Evolutionary conservation across 2,113 vertebrate species (phyloP).

Genomic region (Varanus komodoensis): DNA sequence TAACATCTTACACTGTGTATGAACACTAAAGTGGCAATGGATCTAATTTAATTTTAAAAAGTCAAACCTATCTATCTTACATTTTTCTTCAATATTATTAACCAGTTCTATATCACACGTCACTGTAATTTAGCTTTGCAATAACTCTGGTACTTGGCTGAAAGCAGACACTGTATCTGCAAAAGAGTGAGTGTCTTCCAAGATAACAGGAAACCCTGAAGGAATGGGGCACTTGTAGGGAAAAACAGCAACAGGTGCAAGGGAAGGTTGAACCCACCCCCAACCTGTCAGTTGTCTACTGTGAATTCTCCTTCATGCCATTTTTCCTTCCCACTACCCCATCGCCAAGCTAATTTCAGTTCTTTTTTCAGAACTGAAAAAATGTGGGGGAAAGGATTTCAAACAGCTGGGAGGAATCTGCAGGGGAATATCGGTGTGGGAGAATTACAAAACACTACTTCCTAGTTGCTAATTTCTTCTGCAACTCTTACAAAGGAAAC

Average conservation of each 20-base stretch:
- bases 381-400: neutral
- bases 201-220: neutral
- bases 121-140: neutral
- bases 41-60: neutral
- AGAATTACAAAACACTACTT: neutral
- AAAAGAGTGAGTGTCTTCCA: neutral
- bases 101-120: neutral
- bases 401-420: neutral
- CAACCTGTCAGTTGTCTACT: neutral
- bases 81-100: neutral
- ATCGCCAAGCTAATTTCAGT: neutral
- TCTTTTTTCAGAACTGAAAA: neutral
- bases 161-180: neutral
- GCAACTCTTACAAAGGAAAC: neutral
- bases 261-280: neutral
- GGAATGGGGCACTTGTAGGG: neutral
- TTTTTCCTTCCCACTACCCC: neutral
- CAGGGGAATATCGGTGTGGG: neutral
- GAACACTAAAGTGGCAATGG: neutral
- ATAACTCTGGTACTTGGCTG: neutral
- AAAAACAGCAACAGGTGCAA: neutral
- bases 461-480: neutral
- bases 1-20: neutral
- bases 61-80: neutral
- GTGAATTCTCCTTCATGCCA: neutral